Percentiles rank a stretch among this genome's conserved stretches.
phyloP scores from a whole-genome alignment of 2,797 vertebrate genomes.

The Pelodytes ibericus region DNA sequence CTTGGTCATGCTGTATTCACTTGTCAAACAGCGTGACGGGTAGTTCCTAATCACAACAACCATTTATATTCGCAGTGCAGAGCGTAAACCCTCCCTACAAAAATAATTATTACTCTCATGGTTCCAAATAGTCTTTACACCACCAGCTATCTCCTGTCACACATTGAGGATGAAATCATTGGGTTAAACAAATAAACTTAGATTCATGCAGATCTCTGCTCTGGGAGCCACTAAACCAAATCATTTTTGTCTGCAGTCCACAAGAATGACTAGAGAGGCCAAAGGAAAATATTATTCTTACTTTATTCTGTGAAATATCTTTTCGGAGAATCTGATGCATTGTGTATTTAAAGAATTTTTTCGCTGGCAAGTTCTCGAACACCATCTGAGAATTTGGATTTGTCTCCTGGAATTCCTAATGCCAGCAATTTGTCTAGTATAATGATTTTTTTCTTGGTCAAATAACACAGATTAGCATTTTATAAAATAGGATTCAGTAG shows the following conservation, averaged over 20 bases:
- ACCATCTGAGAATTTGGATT: constrained; percentile 66
- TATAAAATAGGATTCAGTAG: not conserved
- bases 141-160: constrained; percentile 78
- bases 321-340: constrained; percentile 77
- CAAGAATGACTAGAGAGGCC: constrained; percentile 77
- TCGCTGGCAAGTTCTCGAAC: constrained; percentile 76
- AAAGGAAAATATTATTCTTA: constrained; percentile 88
- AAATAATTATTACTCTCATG: constrained; percentile 62
- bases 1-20: constrained; percentile 44
- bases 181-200: constrained; percentile 82
- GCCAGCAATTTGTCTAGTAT: constrained; percentile 1
- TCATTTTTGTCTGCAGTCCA: constrained; percentile 81
- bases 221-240: constrained; percentile 81
- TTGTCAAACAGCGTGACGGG: constrained; percentile 49
- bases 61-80: constrained; percentile 62
- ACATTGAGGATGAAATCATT: constrained; percentile 82
- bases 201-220: constrained; percentile 78
- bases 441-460: not conserved
- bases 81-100: constrained; percentile 66
- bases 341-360: constrained; percentile 79
- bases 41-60: constrained; percentile 57
- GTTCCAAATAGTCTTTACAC: constrained; percentile 77
- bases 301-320: constrained; percentile 86
- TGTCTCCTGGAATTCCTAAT: constrained; percentile 75
- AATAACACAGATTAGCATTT: not conserved